Conservation (phyloP, 2,888 invertebrate species). For the Diplolepis rosae region DNA sequence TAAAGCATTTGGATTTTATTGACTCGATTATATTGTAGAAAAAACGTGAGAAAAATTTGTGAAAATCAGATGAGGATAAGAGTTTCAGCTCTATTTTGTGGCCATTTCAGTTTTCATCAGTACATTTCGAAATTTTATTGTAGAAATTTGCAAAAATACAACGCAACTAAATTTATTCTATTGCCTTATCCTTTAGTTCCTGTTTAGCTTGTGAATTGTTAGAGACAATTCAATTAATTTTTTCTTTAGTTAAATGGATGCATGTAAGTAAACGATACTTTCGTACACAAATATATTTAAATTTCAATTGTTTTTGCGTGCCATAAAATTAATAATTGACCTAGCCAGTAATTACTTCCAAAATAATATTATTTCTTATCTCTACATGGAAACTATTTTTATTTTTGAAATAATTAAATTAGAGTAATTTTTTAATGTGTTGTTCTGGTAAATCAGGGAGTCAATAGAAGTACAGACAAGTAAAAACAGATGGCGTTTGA, state of each 20-base stretch:
- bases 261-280: not conserved
- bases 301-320: not conserved
- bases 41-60: not conserved
- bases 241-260: not conserved
- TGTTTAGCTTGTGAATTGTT: not conserved
- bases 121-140: constrained; percentile 27
- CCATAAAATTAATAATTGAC: not conserved
- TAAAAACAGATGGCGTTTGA: not conserved
- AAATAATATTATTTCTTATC: too few species aligned
- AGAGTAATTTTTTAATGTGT: not conserved
- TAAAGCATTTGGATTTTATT: not conserved
- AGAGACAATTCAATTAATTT: not conserved
- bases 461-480: not conserved
- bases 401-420: too few species aligned
- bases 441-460: not conserved
- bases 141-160: constrained; percentile 16
- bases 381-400: too few species aligned
- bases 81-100: not conserved
- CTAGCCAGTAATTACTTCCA: too few species aligned
- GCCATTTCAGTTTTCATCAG: not conserved
- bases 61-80: not conserved
- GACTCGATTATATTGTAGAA: not conserved
- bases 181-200: constrained; percentile 4
- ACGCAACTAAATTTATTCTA: not conserved
- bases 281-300: constrained; percentile 23